These are phyloP conservation scores for Clupea harengus DNA, from an alignment of 2,113 vertebrate species.

Conservation along the genomic window DNA sequence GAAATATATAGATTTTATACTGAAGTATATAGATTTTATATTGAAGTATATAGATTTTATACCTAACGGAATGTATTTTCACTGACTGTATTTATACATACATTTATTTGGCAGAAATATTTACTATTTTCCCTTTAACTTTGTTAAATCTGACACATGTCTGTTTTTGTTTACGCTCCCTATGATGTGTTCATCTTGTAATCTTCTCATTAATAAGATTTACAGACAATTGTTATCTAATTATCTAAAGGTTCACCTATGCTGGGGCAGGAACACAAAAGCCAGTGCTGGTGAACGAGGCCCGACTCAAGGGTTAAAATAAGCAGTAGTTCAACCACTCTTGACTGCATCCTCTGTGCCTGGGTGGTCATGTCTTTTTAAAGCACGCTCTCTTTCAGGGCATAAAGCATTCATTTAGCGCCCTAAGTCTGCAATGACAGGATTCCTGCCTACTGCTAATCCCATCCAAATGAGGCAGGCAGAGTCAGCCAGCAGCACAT, in stretches of 20 bases:
- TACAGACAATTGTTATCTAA: background rate
- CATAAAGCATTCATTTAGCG: conserved; percentile 48
- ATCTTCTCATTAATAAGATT: background rate
- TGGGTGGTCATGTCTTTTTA: conserved; percentile 50
- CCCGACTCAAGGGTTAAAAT: background rate
- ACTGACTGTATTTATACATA: background rate
- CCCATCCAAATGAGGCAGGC: conserved; percentile 36
- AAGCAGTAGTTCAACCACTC: background rate
- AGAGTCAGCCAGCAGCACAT: background rate
- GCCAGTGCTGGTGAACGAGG: background rate
- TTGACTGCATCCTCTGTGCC: conserved; percentile 26
- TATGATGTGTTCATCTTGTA: too few species aligned
- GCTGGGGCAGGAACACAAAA: background rate
- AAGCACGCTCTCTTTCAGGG: conserved; percentile 42
- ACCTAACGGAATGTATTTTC: background rate
- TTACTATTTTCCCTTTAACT: background rate
- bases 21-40: background rate
- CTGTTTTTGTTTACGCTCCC: too few species aligned
- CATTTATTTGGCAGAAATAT: background rate
- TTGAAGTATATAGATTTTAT: background rate
- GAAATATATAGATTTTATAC: background rate
- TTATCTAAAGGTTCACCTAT: background rate
- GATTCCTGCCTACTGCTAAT: conserved; percentile 48
- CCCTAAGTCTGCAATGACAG: conserved; percentile 51
- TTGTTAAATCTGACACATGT: background rate